Evolutionary conservation across 2,797 vertebrate species (phyloP).

Genomic region (Prionace glauca): DNA sequence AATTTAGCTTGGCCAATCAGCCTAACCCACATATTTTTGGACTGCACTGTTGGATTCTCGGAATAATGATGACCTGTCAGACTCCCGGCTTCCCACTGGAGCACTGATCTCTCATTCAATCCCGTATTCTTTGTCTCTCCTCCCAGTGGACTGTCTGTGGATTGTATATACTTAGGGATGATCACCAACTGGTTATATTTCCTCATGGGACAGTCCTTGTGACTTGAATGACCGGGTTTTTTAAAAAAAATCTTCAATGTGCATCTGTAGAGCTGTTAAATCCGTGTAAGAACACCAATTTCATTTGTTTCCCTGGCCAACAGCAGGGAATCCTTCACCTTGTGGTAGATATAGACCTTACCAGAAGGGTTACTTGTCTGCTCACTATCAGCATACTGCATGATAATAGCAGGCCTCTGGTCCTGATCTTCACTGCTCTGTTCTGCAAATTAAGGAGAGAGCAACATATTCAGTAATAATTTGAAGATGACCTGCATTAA

Average conservation of each 20-base stretch:
- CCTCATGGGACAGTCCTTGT: neutral
- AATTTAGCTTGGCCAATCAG: no score
- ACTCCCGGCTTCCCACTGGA: neutral
- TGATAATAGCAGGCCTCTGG: neutral
- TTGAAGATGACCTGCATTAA: neutral
- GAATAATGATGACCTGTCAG: neutral
- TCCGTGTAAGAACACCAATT: neutral
- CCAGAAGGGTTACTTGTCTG: conserved; percentile 14
- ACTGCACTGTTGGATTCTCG: no score
- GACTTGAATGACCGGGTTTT: neutral
- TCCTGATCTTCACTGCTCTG: conserved; percentile 37
- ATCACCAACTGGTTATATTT: neutral
- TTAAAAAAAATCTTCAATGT: neutral
- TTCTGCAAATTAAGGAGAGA: conserved; percentile 30
- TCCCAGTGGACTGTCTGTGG: neutral
- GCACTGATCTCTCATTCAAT: neutral
- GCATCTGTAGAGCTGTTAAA: neutral
- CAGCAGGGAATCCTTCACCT: neutral
- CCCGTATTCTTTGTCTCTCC: neutral
- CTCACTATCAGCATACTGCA: neutral
- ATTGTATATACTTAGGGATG: no score
- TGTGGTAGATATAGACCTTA: neutral
- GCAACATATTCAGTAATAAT: neutral
- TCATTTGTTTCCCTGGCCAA: neutral
- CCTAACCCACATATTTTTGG: no score